Percentiles rank a stretch among this genome's conserved stretches.
These are phyloP conservation scores for Rhingia rostrata DNA, from an alignment of 2,888 invertebrate genomes.

Conservation along the genomic window DNA sequence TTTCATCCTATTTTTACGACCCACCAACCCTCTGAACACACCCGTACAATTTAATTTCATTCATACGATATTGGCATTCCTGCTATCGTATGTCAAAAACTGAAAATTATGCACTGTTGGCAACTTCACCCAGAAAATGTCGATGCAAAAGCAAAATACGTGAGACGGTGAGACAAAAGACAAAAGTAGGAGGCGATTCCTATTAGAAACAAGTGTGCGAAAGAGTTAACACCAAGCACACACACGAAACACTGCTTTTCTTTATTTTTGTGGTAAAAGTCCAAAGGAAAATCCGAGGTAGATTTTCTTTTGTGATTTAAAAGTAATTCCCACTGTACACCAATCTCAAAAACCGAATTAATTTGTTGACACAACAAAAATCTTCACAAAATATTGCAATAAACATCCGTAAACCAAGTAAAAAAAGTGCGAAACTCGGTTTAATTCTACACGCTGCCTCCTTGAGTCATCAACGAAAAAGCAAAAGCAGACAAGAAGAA, in stretches of 20 bases:
- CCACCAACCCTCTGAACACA: neutral
- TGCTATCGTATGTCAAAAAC: conserved; percentile 40
- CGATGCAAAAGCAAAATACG: conserved; percentile 33
- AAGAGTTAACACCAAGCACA: conserved; percentile 56
- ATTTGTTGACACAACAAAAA: conserved; percentile 34
- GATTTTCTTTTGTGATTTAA: conserved; percentile 59
- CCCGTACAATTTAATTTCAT: neutral
- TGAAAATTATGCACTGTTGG: conserved; percentile 60
- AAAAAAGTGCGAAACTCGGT: conserved; percentile 27
- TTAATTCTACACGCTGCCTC: conserved; percentile 23
- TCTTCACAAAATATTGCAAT: conserved; percentile 22
- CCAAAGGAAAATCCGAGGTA: conserved; percentile 60
- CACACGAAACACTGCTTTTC: conserved; percentile 34
- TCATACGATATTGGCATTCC: conserved; percentile 29
- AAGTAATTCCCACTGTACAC: conserved; percentile 12
- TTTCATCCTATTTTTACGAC: neutral
- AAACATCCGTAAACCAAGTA: conserved; percentile 4
- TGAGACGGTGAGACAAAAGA: conserved; percentile 70
- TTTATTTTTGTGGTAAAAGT: conserved; percentile 71
- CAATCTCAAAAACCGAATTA: conserved; percentile 8
- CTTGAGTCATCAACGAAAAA: conserved; percentile 55
- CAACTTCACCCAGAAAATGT: conserved; percentile 59
- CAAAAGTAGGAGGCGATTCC: conserved; percentile 42
- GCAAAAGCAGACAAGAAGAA: neutral
- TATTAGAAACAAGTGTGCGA: conserved; percentile 68